Percentiles rank a stretch among this genome's conserved stretches.
phyloP scores from a whole-genome alignment of 2,797 vertebrate genomes.

The Garrulus glandarius region DNA sequence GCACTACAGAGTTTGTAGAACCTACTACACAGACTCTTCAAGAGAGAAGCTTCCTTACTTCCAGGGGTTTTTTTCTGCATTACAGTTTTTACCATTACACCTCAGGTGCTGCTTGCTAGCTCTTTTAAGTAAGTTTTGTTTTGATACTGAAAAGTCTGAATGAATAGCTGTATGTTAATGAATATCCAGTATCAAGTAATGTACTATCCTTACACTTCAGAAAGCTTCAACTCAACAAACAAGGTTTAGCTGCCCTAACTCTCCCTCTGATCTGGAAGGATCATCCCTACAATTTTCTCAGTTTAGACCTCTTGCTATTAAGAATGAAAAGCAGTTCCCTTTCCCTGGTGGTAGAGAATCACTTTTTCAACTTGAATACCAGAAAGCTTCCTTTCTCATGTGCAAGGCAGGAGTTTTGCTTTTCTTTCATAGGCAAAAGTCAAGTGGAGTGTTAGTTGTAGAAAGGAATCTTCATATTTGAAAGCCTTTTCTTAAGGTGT shows the following conservation, averaged over 20 bases:
- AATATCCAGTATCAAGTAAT: constrained; percentile 39
- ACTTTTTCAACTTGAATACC: constrained; percentile 43
- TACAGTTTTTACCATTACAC: neutral
- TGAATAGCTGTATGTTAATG: neutral
- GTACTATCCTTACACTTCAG: neutral
- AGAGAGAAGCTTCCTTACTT: neutral
- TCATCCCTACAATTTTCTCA: neutral
- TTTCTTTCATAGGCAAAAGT: constrained; percentile 61
- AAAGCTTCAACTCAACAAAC: neutral
- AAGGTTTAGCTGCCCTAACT: neutral
- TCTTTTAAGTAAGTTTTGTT: neutral
- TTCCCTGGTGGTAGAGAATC: constrained; percentile 37
- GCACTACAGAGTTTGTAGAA: neutral
- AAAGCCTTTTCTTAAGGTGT: constrained; percentile 53
- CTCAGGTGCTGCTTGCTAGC: neutral
- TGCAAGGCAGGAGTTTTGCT: constrained; percentile 56
- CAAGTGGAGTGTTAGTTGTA: constrained; percentile 61
- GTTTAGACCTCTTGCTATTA: neutral
- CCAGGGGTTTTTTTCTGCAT: fast-evolving
- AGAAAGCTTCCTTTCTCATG: constrained; percentile 55
- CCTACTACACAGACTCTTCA: constrained; percentile 2
- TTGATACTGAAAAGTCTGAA: constrained; percentile 32
- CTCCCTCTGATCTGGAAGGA: neutral
- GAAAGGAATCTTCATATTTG: constrained; percentile 59
- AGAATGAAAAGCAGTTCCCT: constrained; percentile 23